A percentile compares a stretch with the other conserved stretches of the same genome.
Evolutionary conservation across 2,113 vertebrate genomes (phyloP).

Genomic region (Actenoides hombroni): DNA sequence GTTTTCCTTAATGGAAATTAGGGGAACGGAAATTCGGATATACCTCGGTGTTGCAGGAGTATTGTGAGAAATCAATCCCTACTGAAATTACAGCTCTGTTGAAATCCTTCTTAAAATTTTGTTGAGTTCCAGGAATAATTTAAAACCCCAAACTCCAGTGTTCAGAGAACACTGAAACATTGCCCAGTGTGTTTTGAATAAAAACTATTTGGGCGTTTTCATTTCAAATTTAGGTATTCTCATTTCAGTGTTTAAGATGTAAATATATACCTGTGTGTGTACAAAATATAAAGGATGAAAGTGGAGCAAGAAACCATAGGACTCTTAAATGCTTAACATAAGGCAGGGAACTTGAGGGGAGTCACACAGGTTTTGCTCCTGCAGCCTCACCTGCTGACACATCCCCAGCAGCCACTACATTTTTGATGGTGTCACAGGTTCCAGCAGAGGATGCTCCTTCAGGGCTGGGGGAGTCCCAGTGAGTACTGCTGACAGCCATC

Average conservation of each 20-base stretch:
- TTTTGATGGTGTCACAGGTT: neutral
- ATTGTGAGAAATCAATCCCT: neutral
- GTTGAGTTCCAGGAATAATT: neutral
- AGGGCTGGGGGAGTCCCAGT: neutral
- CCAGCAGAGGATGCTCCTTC: neutral
- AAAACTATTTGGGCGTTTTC: neutral
- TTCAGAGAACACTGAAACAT: neutral
- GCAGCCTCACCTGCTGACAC: neutral
- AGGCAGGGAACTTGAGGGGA: fast-evolving
- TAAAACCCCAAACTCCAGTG: neutral
- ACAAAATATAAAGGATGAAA: neutral
- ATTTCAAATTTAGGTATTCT: neutral
- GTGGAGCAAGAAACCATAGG: neutral
- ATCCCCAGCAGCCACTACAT: neutral
- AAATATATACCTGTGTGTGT: neutral
- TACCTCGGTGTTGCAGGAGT: neutral
- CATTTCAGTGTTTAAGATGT: neutral
- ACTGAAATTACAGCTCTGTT: neutral
- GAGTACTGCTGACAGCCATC: neutral
- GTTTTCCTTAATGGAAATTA: neutral
- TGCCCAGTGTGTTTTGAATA: fast-evolving
- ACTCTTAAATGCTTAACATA: neutral
- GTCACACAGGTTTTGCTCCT: neutral
- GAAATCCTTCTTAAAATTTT: neutral
- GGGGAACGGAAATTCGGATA: neutral